Conservation (phyloP, 2,888 invertebrate genomes). For the Notocelia uddmanniana region DNA sequence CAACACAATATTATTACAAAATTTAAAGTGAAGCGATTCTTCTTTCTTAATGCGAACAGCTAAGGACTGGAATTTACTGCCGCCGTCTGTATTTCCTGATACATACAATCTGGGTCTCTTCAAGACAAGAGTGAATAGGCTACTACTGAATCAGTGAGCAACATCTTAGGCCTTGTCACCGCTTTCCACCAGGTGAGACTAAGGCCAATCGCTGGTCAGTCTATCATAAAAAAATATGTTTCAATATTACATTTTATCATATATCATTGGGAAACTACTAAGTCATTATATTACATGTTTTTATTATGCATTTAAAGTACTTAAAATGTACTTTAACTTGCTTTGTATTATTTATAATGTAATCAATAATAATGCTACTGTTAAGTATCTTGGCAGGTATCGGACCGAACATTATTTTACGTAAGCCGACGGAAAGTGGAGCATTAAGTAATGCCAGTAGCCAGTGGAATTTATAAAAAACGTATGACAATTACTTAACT, state of each 20-base stretch:
- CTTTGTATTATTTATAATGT: not conserved
- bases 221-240: too few species aligned
- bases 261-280: not conserved
- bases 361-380: not conserved
- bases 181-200: too few species aligned
- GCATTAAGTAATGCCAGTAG: conserved; percentile 11
- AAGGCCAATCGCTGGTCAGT: too few species aligned
- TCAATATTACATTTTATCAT: not conserved
- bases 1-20: too few species aligned
- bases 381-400: not conserved
- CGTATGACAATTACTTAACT: conserved; percentile 5
- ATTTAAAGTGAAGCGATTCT: too few species aligned
- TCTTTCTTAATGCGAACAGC: too few species aligned
- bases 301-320: not conserved
- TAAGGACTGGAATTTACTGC: too few species aligned
- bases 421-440: conserved; percentile 36
- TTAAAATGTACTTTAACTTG: not conserved
- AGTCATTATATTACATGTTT: not conserved
- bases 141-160: too few species aligned
- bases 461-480: conserved; percentile 2
- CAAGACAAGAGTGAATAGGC: too few species aligned
- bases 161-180: too few species aligned
- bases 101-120: too few species aligned
- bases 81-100: too few species aligned
- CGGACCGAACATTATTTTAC: conserved; percentile 19